Evolutionary conservation across 2,113 vertebrate genomes (phyloP).

Genomic region (Daubentonia madagascariensis): DNA sequence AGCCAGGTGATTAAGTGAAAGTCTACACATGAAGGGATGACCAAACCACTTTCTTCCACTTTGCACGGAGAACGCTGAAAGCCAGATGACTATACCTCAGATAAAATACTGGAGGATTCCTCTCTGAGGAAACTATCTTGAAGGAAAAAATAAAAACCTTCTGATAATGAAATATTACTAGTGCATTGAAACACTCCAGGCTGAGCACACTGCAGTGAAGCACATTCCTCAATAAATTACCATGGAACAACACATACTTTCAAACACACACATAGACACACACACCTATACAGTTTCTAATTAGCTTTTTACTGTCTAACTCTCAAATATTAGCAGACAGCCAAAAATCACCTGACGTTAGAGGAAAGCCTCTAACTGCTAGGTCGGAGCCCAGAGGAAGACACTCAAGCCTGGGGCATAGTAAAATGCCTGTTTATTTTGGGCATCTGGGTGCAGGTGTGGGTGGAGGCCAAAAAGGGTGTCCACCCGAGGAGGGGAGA

Average conservation of each 20-base stretch:
- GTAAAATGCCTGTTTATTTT: no score
- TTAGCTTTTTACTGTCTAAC: neutral
- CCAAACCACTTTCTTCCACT: neutral
- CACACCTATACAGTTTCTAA: neutral
- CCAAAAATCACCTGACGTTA: neutral
- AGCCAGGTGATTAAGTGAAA: neutral
- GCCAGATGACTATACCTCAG: neutral
- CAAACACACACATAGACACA: neutral
- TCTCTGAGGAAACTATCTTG: neutral
- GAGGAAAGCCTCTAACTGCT: neutral
- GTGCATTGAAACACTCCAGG: neutral
- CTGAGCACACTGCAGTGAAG: neutral
- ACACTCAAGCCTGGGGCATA: no score
- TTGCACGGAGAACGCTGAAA: neutral
- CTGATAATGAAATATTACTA: neutral
- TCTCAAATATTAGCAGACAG: neutral
- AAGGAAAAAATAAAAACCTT: neutral
- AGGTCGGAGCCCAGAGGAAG: no score
- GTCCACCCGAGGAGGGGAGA: no score
- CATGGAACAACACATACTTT: neutral
- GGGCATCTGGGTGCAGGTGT: no score
- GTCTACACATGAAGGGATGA: neutral
- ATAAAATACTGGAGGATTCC: neutral
- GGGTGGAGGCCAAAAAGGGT: no score
- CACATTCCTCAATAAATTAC: neutral